These are phyloP conservation scores for Lycophotia porphyrea DNA, from an alignment of 2,888 invertebrate genomes.

Conservation along the genomic window DNA sequence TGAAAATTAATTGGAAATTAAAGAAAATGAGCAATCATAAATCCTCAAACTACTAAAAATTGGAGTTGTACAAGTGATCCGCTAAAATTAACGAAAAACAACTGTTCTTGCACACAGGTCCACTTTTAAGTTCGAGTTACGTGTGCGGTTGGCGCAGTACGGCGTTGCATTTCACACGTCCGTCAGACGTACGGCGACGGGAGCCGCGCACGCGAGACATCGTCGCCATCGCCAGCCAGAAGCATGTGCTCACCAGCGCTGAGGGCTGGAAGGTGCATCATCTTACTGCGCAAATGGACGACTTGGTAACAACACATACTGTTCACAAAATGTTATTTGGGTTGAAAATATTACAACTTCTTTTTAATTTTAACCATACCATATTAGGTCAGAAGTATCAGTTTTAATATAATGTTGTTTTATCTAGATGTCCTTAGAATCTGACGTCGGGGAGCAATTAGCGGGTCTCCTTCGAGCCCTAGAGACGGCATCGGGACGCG, in stretches of 20 bases:
- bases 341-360: background rate
- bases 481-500: slow-evolving; percentile 81
- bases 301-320: slow-evolving; percentile 91
- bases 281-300: slow-evolving; percentile 97
- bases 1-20: background rate
- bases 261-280: slow-evolving; percentile 99
- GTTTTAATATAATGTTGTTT: slow-evolving; percentile 5
- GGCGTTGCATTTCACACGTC: slow-evolving; percentile 87
- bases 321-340: background rate
- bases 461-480: slow-evolving; percentile 84
- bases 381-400: background rate
- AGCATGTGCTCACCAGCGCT: slow-evolving; percentile 95
- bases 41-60: background rate
- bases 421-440: slow-evolving; percentile 88
- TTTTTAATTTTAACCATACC: background rate
- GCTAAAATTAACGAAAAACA: slow-evolving; percentile 5
- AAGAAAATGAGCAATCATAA: background rate
- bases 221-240: slow-evolving; percentile 97
- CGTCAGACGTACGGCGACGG: slow-evolving; percentile 95
- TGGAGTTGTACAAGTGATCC: background rate
- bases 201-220: slow-evolving; percentile 94
- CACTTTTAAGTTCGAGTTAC: slow-evolving; percentile 83
- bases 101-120: slow-evolving; percentile 76
- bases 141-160: slow-evolving; percentile 89
- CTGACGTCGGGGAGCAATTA: slow-evolving; percentile 88